Percentiles rank a stretch among this genome's conserved stretches.
Conservation (phyloP, 1,140 invertebrate species). For the Agraylea sexmaculata region DNA sequence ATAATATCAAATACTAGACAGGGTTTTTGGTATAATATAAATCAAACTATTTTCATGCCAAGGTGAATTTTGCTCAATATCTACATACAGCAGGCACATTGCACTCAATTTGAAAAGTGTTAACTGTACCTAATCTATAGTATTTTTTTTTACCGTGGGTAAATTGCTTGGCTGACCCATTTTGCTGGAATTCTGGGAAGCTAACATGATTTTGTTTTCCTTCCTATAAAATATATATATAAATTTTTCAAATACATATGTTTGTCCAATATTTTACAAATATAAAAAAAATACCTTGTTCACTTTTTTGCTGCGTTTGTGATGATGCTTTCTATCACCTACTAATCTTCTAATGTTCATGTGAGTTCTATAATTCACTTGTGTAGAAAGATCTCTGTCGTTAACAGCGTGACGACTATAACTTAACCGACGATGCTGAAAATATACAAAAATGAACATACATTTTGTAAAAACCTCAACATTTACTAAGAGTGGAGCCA, state of each 20-base stretch:
- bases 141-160: conserved; percentile 66
- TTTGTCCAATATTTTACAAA: conserved; percentile 1
- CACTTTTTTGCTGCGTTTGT: conserved; percentile 69
- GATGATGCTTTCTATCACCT: conserved; percentile 68
- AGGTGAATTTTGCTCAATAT: conserved; percentile 18
- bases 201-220: conserved; percentile 76
- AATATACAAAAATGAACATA: conserved; percentile 21
- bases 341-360: conserved; percentile 81
- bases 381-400: conserved; percentile 73
- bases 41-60: too few relatives aligned
- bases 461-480: conserved; percentile 1
- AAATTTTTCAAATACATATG: conserved; percentile 2
- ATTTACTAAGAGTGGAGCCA: too few relatives aligned
- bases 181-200: conserved; percentile 76
- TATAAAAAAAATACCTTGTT: conserved; percentile 44
- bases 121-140: conserved; percentile 44
- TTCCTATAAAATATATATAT: conserved; percentile 42
- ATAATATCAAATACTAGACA: too few relatives aligned
- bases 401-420: conserved; percentile 85
- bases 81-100: conserved; percentile 21
- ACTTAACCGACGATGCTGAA: conserved; percentile 74
- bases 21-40: too few relatives aligned
- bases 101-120: conserved; percentile 21
- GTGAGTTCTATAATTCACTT: conserved; percentile 84
- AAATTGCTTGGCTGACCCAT: conserved; percentile 73